phyloP scores from a whole-genome alignment of 2,888 invertebrate genomes.

The Drosophila siamana region DNA sequence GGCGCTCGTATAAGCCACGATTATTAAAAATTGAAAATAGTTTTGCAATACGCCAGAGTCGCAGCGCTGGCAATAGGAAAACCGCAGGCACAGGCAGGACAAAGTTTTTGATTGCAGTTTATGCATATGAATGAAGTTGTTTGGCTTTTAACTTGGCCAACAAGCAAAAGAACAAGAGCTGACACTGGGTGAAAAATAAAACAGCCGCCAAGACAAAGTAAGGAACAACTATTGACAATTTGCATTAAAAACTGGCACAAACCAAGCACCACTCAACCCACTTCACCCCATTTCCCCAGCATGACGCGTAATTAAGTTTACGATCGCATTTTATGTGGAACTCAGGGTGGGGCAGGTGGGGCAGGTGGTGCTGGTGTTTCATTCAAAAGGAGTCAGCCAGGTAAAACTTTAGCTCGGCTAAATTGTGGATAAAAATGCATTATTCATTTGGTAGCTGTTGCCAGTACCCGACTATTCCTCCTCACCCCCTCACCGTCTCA shows the following conservation, averaged over 20 bases:
- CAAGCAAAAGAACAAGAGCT: slow-evolving; percentile 43
- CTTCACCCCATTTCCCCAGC: slow-evolving; percentile 11
- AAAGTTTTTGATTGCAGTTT: slow-evolving; percentile 69
- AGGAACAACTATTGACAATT: slow-evolving; percentile 51
- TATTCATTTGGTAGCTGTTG: slow-evolving; percentile 64
- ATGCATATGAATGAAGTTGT: slow-evolving; percentile 77
- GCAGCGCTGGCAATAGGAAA: neutral
- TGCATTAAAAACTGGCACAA: slow-evolving; percentile 53
- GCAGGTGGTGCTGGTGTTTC: neutral
- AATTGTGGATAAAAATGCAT: slow-evolving; percentile 75
- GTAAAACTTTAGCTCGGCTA: slow-evolving; percentile 54
- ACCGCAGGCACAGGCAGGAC: slow-evolving; percentile 18
- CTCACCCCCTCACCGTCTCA: neutral
- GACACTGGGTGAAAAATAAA: slow-evolving; percentile 16
- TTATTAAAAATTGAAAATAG: slow-evolving; percentile 76
- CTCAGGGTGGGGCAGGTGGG: neutral
- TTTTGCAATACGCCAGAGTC: slow-evolving; percentile 39
- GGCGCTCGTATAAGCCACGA: slow-evolving; percentile 60
- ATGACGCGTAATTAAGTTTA: slow-evolving; percentile 62
- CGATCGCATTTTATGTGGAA: slow-evolving; percentile 10
- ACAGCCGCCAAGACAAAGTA: slow-evolving; percentile 18
- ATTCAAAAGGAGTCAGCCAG: slow-evolving; percentile 21
- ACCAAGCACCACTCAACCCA: slow-evolving; percentile 16
- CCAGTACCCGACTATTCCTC: neutral
- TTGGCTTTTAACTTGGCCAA: slow-evolving; percentile 63